Base-by-base conservation (phyloP, 2,797 vertebrate genomes). In the Dendrocincla tyrannina region DNA sequence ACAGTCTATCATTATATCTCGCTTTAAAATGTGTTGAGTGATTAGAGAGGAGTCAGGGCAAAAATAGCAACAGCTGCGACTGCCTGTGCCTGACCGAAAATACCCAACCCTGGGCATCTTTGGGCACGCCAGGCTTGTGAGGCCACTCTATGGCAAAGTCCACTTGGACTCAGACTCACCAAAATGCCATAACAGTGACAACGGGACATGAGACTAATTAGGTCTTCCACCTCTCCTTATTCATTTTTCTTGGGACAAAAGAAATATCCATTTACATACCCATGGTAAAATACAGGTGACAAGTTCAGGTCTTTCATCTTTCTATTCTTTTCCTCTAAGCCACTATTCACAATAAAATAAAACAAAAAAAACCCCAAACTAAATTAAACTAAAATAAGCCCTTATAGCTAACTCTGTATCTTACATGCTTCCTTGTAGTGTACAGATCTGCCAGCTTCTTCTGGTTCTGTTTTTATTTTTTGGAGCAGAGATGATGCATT, bases 1-100 rank as follows among this genome's bases (percentile, higher is more conserved):
- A 73, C 2, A 79, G 79, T 72, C 81, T 97, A 75, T 96, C 95
- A 97, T 96, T 95, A 96, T 91, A 95, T 89, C 87, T 95, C 93
- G 91, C 81, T 97, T 96, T 96, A 96, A 96, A 96, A 97, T 33
- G 95, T 97, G 96, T 97, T 95, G 96, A 97, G 91, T 96, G 97
- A 97, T 95, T 96, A 95, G 95, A 97, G 96, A 95, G 96, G 89
- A 97, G 95, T 93, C 88, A 85, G 92, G 10, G 24, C 89, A 91
- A 93, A 95, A 96, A 96, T 82, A 97, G 94, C 86, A 94, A 60
- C 88, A 93, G 89, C 81, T 47, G 11, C 85, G 89, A 93, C 69
- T 95, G 89, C n/a, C 59, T 90, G 46, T 88, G 87, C 89, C 78
- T 91, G 92, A 81, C 83, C 7, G 0, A 93, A 96, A 95, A 95